Percentiles rank a stretch among this genome's conserved stretches.
Evolutionary conservation across 2,113 vertebrate species (phyloP).

Genomic region (Phaethornis superciliosus): DNA sequence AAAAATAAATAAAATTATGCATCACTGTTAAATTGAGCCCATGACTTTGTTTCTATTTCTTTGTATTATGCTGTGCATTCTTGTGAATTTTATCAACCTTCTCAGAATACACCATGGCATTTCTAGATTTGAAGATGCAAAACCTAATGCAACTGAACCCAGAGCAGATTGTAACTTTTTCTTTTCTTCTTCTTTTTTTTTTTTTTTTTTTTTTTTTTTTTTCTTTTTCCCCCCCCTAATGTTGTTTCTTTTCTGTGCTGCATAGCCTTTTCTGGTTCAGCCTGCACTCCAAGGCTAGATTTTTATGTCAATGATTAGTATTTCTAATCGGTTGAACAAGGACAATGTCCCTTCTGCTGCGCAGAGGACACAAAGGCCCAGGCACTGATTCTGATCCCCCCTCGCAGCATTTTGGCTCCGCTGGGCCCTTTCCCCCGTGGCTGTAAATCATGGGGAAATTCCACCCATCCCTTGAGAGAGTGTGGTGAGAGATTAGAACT

Average conservation of each 20-base stretch:
- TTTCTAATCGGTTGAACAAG: slow-evolving; percentile 72
- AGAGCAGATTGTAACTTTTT: neutral
- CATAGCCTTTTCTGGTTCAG: slow-evolving; percentile 40
- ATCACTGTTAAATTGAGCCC: slow-evolving; percentile 61
- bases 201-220: neutral
- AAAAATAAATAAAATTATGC: slow-evolving; percentile 23
- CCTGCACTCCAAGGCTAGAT: slow-evolving; percentile 50
- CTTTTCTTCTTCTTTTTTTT: neutral
- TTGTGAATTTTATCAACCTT: slow-evolving; percentile 12
- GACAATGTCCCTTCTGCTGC: slow-evolving; percentile 67
- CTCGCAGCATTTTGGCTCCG: slow-evolving; percentile 34
- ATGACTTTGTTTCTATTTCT: slow-evolving; percentile 44
- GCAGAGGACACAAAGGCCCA: slow-evolving; percentile 57
- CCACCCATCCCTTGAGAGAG: slow-evolving; percentile 1
- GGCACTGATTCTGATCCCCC: slow-evolving; percentile 59
- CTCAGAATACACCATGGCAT: slow-evolving; percentile 7
- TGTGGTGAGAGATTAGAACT: neutral
- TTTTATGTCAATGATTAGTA: slow-evolving; percentile 72
- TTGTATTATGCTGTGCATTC: neutral
- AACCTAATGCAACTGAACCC: slow-evolving; percentile 30
- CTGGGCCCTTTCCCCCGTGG: neutral
- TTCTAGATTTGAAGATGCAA: slow-evolving; percentile 34
- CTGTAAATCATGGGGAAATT: slow-evolving; percentile 56
- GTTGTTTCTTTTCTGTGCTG: neutral
- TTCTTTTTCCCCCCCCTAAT: neutral